A percentile compares a stretch with the other conserved stretches of the same genome.
Evolutionary conservation across 2,797 vertebrate genomes (phyloP).

Genomic region (Leptatherina wallacei): DNA sequence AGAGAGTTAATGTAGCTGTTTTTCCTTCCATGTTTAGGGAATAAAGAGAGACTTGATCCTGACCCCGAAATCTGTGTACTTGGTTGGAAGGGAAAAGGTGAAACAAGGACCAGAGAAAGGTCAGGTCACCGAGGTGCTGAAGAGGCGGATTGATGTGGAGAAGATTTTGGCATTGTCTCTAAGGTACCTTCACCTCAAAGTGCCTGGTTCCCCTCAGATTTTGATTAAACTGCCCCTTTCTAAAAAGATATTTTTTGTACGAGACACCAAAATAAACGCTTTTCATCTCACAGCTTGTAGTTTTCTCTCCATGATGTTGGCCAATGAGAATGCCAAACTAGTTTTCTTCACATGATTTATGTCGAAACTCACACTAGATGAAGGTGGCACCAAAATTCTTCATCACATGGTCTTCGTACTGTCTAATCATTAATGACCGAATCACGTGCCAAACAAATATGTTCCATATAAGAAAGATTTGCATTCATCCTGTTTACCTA

Average conservation of each 20-base stretch:
- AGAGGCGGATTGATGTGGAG: slow-evolving; percentile 92
- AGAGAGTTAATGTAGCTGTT: background rate
- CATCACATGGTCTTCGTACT: background rate
- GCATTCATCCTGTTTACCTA: background rate
- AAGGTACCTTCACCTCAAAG: slow-evolving; percentile 80
- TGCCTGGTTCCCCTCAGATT: background rate
- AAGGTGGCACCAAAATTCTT: background rate
- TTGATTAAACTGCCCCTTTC: background rate
- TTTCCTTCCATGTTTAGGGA: slow-evolving; percentile 73
- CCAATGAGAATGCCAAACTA: background rate
- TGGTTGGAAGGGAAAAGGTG: slow-evolving; percentile 95
- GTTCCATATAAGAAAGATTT: slow-evolving; percentile 1
- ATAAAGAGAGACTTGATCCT: slow-evolving; percentile 96
- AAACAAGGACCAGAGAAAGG: slow-evolving; percentile 97
- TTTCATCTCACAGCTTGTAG: background rate
- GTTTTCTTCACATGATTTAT: slow-evolving; percentile 12
- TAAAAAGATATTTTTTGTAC: background rate
- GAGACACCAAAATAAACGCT: background rate
- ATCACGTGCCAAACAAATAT: slow-evolving; percentile 8
- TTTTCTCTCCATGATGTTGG: background rate
- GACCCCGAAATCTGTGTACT: slow-evolving; percentile 92
- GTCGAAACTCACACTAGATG: slow-evolving; percentile 1
- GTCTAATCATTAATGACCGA: slow-evolving; percentile 3
- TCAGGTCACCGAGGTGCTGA: slow-evolving; percentile 93
- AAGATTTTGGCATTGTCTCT: slow-evolving; percentile 92